Base-by-base conservation (phyloP, 2,113 vertebrate species). In the Urocitellus parryii region DNA sequence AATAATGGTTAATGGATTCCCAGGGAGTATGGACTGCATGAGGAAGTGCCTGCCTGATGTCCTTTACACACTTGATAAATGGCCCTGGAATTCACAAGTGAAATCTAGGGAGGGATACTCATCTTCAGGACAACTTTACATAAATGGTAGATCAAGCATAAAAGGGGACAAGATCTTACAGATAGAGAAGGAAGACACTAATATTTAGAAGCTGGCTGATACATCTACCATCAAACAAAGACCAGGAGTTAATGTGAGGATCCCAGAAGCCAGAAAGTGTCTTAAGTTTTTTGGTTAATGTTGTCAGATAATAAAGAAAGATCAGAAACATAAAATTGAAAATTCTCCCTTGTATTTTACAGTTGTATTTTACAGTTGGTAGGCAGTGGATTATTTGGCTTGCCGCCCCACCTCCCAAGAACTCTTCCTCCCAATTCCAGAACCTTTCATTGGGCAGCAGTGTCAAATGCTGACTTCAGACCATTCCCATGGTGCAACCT, bases 231-330 rank as follows among this genome's bases (percentile, higher is more conserved):
- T 90, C 2, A 11, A 27, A 18, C 10, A 74, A 58, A 86, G 56
- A 16, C 74, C 70, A 51, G 53, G 2, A 48, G 18, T 29, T 51
- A 77, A 53, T 9, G 17, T 24, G 56, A 88, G n/a, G 83, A 72
- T n/a, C 39, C 27, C 27, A 77, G 67, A 65, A 88, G 8, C 32
- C 42, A 80, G 32, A 37, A 51, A 81, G 9, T 37, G 1, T 34
- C 76, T 78, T n/a, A 61, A 73, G 4, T 27, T 82, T 10, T 48
- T 61, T 58, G 34, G 42, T 18, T 86, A 78, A 81, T 51, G 32
- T 87, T 65, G n/a, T 87, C 32, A 84, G 76, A 74, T 80, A 79
- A 92, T 24, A 93, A 92, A 82, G 18, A 76, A 81, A 91, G 27
- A 72, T 83, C 42, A 77, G 58, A 37, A 42, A 79, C 20, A 53